Percentiles rank a stretch among this genome's conserved stretches.
These are phyloP conservation scores for Orthonevra nobilis DNA, from an alignment of 2,888 invertebrate species.

Conservation along the genomic window DNA sequence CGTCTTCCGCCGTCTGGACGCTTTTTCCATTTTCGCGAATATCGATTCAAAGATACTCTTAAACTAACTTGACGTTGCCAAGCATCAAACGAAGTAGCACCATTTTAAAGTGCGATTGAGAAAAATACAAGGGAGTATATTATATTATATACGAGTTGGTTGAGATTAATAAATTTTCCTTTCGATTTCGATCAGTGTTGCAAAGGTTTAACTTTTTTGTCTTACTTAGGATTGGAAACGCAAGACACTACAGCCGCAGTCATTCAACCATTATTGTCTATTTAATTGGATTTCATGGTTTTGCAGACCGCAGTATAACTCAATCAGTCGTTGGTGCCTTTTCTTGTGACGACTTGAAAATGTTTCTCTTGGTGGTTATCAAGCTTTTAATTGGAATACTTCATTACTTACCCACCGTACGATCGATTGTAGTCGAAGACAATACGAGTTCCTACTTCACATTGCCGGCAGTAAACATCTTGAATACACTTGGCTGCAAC, in stretches of 20 bases:
- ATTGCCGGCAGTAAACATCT: conserved; percentile 38
- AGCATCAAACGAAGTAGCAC: no score
- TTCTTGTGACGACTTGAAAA: conserved; percentile 13
- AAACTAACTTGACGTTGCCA: no score
- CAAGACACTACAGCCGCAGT: conserved; percentile 1
- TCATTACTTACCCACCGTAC: conserved; percentile 14
- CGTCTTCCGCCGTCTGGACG: no score
- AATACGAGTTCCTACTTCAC: conserved; percentile 55
- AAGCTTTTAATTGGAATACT: conserved; percentile 32
- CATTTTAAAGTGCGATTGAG: no score
- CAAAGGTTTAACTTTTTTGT: no score
- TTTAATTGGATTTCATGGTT: conserved; percentile 46
- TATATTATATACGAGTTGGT: no score
- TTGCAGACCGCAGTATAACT: conserved; percentile 28
- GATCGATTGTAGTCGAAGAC: conserved; percentile 61
- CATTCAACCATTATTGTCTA: conserved; percentile 33
- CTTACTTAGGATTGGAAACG: no score
- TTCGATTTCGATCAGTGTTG: no score
- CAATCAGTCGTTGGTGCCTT: conserved; percentile 18
- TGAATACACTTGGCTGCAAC: conserved; percentile 46
- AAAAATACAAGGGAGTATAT: no score
- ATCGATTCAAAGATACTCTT: no score
- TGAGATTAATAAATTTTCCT: no score
- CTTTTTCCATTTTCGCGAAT: no score
- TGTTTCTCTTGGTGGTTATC: conserved; percentile 26